A percentile compares a stretch with the other conserved stretches of the same genome.
Evolutionary conservation across 2,888 invertebrate species (phyloP).

Genomic region (Tipula helvola): DNA sequence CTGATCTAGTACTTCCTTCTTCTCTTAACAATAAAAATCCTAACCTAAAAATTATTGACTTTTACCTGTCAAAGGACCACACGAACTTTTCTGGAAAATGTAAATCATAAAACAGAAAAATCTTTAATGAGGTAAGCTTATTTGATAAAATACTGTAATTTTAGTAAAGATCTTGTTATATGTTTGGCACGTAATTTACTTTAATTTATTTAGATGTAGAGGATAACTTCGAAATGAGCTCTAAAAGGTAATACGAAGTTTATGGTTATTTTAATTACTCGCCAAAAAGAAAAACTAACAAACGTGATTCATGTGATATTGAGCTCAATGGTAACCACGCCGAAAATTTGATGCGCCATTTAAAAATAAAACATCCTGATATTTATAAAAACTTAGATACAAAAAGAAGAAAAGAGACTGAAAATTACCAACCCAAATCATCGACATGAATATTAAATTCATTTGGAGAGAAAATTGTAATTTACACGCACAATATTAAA

Average conservation of each 20-base stretch:
- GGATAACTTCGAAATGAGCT: too few relatives aligned
- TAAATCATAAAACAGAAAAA: too few relatives aligned
- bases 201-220: too few relatives aligned
- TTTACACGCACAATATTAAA: too few relatives aligned
- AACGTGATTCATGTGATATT: background rate
- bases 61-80: background rate
- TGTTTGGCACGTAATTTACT: too few relatives aligned
- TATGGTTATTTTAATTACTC: background rate
- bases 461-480: too few relatives aligned
- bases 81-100: background rate
- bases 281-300: background rate
- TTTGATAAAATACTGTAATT: background rate
- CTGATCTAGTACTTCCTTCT: background rate
- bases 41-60: background rate
- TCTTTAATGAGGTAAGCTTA: background rate
- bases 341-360: background rate
- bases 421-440: too few relatives aligned
- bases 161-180: background rate
- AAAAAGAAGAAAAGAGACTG: background rate
- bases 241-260: background rate
- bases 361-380: background rate
- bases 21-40: background rate
- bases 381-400: background rate
- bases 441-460: too few relatives aligned
- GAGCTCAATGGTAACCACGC: background rate